Conservation (phyloP, 2,113 vertebrate species). For the Neodontobutis hainanensis region DNA sequence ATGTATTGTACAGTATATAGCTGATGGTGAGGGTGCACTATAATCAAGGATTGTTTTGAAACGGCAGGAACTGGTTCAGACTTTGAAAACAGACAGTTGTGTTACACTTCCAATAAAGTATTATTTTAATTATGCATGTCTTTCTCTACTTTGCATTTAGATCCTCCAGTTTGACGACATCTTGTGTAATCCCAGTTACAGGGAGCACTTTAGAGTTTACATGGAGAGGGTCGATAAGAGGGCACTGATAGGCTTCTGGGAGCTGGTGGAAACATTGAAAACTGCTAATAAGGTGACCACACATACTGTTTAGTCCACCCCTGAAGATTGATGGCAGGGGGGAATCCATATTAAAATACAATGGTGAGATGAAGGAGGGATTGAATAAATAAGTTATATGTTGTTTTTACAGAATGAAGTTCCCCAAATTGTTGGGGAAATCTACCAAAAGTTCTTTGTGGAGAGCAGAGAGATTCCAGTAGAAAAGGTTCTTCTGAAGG, state of each 20-base stretch:
- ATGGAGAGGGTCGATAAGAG: constrained; percentile 94
- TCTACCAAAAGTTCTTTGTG: constrained; percentile 98
- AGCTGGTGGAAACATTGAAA: constrained; percentile 93
- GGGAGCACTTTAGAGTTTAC: constrained; percentile 90
- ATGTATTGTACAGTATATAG: too few relatives aligned
- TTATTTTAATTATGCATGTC: not conserved
- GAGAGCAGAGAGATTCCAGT: constrained; percentile 94
- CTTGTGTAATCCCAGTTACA: constrained; percentile 84
- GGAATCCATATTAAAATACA: not conserved
- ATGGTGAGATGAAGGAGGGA: not conserved
- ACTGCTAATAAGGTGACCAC: constrained; percentile 92
- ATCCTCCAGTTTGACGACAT: constrained; percentile 98
- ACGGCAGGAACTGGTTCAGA: too few relatives aligned
- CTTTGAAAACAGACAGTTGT: too few relatives aligned
- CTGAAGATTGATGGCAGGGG: too few relatives aligned
- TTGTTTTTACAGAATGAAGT: constrained; percentile 86
- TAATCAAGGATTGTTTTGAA: too few relatives aligned
- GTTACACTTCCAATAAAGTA: not conserved
- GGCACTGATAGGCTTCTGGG: constrained; percentile 91
- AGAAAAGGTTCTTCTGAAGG: constrained; percentile 94
- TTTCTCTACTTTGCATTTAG: constrained; percentile 66
- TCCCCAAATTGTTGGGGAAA: constrained; percentile 95
- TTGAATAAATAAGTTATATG: not conserved
- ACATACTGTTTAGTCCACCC: not conserved
- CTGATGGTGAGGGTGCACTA: too few relatives aligned